phyloP scores from a whole-genome alignment of 2,113 vertebrate species.

The Porphyrio hochstetteri region DNA sequence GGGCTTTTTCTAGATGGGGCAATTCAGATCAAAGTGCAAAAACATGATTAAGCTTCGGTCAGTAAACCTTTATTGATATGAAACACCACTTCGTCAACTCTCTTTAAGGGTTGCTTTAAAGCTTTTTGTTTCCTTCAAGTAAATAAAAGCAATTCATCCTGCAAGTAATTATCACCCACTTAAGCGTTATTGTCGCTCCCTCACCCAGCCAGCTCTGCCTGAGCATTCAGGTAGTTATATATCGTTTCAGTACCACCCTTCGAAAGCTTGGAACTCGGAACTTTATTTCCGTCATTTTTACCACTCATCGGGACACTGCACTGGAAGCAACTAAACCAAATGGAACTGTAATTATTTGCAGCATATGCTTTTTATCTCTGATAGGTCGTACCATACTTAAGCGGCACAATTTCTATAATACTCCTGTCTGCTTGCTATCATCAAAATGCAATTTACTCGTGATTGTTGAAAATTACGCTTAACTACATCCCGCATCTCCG shows the following conservation, averaged over 20 bases:
- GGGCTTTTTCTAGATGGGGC: not conserved
- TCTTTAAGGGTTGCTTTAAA: not conserved
- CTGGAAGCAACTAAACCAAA: not conserved
- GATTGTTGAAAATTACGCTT: not conserved
- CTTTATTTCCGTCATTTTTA: not conserved
- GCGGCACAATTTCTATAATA: not conserved
- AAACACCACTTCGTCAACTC: not conserved
- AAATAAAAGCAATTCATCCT: not conserved
- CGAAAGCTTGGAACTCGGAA: not conserved
- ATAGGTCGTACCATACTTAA: not conserved
- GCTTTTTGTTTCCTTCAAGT: not conserved
- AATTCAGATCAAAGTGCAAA: not conserved
- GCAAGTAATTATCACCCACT: not conserved
- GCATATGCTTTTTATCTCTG: not conserved
- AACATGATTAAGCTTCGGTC: not conserved
- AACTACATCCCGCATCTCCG: not conserved
- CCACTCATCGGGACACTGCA: not conserved
- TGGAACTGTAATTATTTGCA: not conserved
- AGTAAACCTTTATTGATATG: not conserved
- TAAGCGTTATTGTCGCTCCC: fast-evolving
- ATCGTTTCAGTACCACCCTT: not conserved
- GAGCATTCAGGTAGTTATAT: not conserved
- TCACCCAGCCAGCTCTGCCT: not conserved
- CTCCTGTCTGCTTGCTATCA: not conserved
- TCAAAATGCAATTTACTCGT: not conserved